These are phyloP conservation scores for Umimayanthus kanabou DNA, from an alignment of 92 coral and sea anemone species.

Conservation along the genomic window DNA sequence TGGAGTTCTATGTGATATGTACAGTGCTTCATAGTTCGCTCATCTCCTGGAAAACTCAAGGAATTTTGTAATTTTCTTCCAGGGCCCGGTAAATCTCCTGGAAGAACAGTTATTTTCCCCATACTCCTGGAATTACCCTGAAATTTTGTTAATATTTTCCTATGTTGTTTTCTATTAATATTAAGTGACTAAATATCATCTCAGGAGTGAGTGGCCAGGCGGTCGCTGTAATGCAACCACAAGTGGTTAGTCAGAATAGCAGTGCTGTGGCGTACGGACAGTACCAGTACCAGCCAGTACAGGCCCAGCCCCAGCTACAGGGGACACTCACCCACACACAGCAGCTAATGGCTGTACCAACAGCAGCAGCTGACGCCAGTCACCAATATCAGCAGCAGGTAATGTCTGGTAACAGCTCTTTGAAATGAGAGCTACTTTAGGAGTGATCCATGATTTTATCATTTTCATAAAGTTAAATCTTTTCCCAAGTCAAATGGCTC, in stretches of 20 bases:
- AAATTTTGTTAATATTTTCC: too few species aligned
- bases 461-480: too few species aligned
- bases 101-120: too few species aligned
- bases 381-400: conserved; percentile 39
- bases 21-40: neutral
- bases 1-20: neutral
- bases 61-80: too few species aligned
- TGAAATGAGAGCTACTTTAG: neutral
- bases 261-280: conserved; percentile 41
- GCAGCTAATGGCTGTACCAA: conserved; percentile 40
- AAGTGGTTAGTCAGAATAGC: conserved; percentile 21
- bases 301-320: conserved; percentile 36
- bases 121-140: too few species aligned
- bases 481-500: too few species aligned
- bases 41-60: too few species aligned
- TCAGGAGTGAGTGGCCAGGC: conserved; percentile 43
- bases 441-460: too few species aligned
- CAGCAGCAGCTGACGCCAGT: conserved; percentile 22
- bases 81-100: too few species aligned
- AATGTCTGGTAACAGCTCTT: neutral
- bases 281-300: conserved; percentile 45
- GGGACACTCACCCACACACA: conserved; percentile 18
- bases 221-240: conserved; percentile 30
- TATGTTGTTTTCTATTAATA: too few species aligned
- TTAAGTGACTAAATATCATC: neutral